Percentiles rank a stretch among this genome's conserved stretches.
phyloP scores from a whole-genome alignment of 2,797 vertebrate genomes.

The Enteromius radiatus region DNA sequence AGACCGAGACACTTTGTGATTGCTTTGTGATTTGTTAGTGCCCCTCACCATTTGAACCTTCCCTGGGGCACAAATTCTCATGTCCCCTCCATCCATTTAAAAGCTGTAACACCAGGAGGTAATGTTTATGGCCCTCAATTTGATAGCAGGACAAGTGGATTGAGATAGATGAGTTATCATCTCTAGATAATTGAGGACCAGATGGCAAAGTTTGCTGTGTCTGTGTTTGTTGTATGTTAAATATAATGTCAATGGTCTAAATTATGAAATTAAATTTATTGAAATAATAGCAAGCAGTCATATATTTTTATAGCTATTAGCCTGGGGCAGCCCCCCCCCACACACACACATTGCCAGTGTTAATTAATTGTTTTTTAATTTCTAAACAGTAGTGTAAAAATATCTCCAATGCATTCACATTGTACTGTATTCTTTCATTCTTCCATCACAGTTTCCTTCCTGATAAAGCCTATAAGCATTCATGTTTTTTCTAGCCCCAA shows the following conservation, averaged over 20 bases:
- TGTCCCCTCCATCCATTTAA: conserved; percentile 41
- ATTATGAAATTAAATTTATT: neutral
- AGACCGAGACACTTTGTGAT: conserved; percentile 66
- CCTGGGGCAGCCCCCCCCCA: neutral
- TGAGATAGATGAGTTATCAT: conserved; percentile 10
- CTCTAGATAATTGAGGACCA: neutral
- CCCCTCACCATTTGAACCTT: conserved; percentile 49
- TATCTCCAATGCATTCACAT: neutral
- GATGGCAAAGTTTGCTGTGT: neutral
- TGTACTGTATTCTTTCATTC: neutral
- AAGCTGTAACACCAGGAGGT: conserved; percentile 16
- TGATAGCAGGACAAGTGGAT: conserved; percentile 24
- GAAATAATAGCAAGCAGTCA: neutral
- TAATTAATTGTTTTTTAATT: neutral
- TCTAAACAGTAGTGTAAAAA: neutral
- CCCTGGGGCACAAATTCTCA: conserved; percentile 46
- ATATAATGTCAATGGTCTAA: neutral
- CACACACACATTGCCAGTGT: neutral
- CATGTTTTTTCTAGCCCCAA: neutral
- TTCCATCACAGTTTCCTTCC: neutral
- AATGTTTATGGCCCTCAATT: conserved; percentile 24
- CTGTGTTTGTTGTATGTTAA: neutral
- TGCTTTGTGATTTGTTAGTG: conserved; percentile 72
- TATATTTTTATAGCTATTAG: neutral
- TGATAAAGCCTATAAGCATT: neutral